Base-by-base conservation (phyloP, 2,113 vertebrate species). In the Crotalus viridis region DNA sequence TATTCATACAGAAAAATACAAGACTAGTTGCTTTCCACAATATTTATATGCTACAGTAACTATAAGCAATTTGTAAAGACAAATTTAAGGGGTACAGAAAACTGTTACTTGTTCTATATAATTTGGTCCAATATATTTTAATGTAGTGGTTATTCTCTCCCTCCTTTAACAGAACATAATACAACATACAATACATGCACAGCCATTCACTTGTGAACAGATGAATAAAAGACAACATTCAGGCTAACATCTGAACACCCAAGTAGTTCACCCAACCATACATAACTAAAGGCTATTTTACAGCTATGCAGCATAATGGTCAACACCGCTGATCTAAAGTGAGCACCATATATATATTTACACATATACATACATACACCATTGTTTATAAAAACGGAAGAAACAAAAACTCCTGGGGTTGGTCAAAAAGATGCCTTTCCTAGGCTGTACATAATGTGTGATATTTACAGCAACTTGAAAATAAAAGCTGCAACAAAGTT, bases 401-500 rank as follows among this genome's bases (percentile, higher is more conserved):
- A 96, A 95, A 97, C 96, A 97, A 97, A 97, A 97, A 98, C 96
- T 96, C 88, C 96, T 1, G 94, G 96, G 97, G 95, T 97, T 96
- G 97, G 98, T 97, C 97, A 97, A 97, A 81, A 98, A 98, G 98
- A 97, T 97, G 98, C 98, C 95, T 96, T 97, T 97, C 96, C 97
- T 97, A 98, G 98, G 98, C 98, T 98, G 97, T 97, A 98, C 97
- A 97, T 93, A 94, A 94, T 97, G 96, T 96, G 96, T 95, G 96
- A 97, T 98, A 98, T 98, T 97, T 98, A 98, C 98, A 98, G 95
- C 95, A 96, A 98, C 98, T 98, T 98, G 98, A 96, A 96, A 97
- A 43, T 90, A 97, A 98, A 98, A 99, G 98, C 98, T 99, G 98
- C 99, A 98, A 99, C 98, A 98, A 98, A 99, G 98, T 98, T 99